These are phyloP conservation scores for Rhynchonycteris naso DNA, from an alignment of 2,797 vertebrate species.

Conservation along the genomic window DNA sequence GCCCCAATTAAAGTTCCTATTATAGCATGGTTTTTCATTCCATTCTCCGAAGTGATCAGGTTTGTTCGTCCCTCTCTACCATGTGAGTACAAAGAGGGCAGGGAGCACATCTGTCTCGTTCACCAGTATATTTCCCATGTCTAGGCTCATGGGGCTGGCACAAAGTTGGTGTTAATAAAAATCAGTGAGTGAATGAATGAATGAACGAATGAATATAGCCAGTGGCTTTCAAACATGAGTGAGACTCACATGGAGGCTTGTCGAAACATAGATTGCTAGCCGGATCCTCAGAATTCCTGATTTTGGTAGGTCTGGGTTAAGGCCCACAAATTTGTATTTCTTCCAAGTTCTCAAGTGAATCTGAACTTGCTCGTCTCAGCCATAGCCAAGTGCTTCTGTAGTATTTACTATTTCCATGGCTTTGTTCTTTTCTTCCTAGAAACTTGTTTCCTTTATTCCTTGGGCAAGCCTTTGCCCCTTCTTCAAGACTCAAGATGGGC, in stretches of 20 bases:
- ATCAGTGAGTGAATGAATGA: not conserved
- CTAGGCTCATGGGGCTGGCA: not conserved
- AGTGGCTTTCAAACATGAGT: slow-evolving; percentile 19
- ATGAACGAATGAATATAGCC: not conserved
- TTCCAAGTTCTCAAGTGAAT: not conserved
- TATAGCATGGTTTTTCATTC: not conserved
- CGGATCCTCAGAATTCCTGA: not conserved
- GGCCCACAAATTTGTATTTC: not conserved
- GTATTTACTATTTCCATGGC: not conserved
- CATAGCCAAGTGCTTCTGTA: not conserved
- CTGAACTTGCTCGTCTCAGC: not conserved
- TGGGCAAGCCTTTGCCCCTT: not conserved
- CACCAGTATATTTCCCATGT: not conserved
- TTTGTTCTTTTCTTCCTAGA: not conserved
- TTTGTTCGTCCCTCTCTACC: not conserved
- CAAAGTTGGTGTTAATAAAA: not conserved
- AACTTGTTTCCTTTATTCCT: slow-evolving; percentile 16
- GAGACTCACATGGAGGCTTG: not conserved
- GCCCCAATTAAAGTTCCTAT: not conserved
- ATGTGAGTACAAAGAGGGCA: not conserved
- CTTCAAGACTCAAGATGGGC: not conserved
- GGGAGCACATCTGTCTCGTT: not conserved
- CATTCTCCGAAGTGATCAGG: not conserved
- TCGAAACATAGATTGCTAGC: not conserved
- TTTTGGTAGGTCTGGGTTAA: not conserved